Evolutionary conservation across 2,113 vertebrate genomes (phyloP).

Genomic region (Mustela nigripes): DNA sequence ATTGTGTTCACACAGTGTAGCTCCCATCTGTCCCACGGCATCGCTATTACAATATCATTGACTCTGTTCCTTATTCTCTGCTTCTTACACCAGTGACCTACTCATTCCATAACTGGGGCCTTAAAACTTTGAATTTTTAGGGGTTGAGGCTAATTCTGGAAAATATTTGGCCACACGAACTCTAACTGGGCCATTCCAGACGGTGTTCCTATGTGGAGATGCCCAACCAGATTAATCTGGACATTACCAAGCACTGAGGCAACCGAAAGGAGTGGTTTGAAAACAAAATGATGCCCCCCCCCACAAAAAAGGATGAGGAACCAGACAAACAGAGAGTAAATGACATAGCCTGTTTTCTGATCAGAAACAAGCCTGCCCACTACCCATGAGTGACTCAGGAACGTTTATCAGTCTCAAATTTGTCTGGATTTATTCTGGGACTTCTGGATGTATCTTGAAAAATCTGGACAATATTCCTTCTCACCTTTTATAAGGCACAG

Average conservation of each 20-base stretch:
- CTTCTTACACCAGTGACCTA: background rate
- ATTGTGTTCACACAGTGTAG: background rate
- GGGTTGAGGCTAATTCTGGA: constrained; percentile 35
- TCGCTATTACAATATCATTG: background rate
- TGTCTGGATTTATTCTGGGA: constrained; percentile 37
- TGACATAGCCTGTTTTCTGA: background rate
- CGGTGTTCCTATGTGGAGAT: background rate
- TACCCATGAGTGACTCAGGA: background rate
- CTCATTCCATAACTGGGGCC: background rate
- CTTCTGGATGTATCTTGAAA: background rate
- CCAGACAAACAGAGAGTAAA: background rate
- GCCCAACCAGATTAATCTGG: background rate
- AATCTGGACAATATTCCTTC: background rate
- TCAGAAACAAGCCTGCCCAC: background rate
- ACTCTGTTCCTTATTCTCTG: background rate
- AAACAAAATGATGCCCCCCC: background rate
- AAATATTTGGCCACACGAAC: background rate
- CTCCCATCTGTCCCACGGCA: background rate
- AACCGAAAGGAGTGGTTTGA: background rate
- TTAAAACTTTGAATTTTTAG: background rate
- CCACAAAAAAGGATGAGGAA: no score
- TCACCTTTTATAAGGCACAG: constrained; percentile 23
- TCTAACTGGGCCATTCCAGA: background rate
- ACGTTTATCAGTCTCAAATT: background rate
- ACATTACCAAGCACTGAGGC: background rate